Evolutionary conservation across 2,113 vertebrate species (phyloP).

Genomic region (Phalacrocorax pelagicus): DNA sequence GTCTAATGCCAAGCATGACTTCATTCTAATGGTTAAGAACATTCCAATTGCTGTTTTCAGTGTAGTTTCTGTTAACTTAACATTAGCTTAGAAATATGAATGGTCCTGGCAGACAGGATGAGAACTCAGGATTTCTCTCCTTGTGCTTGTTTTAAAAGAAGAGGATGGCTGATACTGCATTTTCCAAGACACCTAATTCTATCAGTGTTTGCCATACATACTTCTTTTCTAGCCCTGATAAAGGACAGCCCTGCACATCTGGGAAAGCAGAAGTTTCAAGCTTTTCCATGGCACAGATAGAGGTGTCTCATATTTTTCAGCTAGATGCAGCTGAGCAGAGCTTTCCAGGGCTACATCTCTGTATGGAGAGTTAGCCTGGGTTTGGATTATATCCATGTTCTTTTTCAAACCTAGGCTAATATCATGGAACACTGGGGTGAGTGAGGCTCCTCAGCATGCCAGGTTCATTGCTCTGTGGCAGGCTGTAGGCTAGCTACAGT

Average conservation of each 20-base stretch:
- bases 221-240: neutral
- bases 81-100: neutral
- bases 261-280: neutral
- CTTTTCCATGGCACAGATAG: neutral
- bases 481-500: neutral
- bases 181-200: neutral
- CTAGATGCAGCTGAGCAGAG: neutral
- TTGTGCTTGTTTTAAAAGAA: neutral
- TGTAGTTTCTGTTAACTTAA: neutral
- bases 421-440: neutral
- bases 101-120: neutral
- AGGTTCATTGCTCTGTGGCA: neutral
- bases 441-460: neutral
- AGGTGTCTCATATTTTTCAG: neutral
- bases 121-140: neutral
- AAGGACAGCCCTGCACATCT: neutral
- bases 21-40: neutral
- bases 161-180: neutral
- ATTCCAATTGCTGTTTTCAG: neutral
- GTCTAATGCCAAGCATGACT: neutral
- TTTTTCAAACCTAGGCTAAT: neutral
- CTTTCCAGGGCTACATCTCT: neutral
- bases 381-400: neutral
- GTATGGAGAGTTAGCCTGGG: neutral
- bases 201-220: neutral